phyloP scores from a whole-genome alignment of 2,113 vertebrate species.

The Balaeniceps rex region DNA sequence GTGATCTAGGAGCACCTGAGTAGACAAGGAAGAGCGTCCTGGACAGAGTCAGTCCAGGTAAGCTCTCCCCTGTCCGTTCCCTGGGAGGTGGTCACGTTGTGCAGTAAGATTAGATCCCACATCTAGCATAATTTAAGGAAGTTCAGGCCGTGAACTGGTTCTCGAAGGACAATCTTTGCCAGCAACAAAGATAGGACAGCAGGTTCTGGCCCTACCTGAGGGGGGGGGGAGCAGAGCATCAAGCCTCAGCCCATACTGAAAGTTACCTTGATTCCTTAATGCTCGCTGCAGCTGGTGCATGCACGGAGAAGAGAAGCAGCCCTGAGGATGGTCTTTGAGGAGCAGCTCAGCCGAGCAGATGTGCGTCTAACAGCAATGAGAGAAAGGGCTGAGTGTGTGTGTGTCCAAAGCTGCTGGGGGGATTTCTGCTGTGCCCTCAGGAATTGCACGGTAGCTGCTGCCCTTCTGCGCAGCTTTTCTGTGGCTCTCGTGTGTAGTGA shows the following conservation, averaged over 20 bases:
- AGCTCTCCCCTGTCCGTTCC: neutral
- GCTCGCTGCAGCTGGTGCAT: neutral
- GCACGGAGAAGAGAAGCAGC: neutral
- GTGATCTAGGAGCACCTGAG: neutral
- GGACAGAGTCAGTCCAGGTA: neutral
- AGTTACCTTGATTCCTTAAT: neutral
- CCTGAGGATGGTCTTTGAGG: neutral
- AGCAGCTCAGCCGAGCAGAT: neutral
- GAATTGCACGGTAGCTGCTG: fast-evolving
- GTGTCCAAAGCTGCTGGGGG: neutral
- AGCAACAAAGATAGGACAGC: neutral
- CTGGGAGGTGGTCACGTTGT: neutral
- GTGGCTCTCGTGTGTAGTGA: neutral
- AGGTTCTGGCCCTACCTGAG: neutral
- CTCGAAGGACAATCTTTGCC: neutral
- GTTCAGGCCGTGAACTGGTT: neutral
- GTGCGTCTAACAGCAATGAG: neutral
- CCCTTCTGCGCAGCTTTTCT: neutral
- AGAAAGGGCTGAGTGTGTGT: neutral
- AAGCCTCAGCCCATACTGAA: neutral
- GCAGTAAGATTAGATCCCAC: neutral
- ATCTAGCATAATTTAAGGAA: neutral
- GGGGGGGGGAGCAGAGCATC: neutral
- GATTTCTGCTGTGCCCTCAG: neutral
- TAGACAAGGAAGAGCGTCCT: neutral